Percentiles rank a stretch among this genome's conserved stretches.
Conservation (phyloP, 2,888 invertebrate species). For the Aphrophora alni region DNA sequence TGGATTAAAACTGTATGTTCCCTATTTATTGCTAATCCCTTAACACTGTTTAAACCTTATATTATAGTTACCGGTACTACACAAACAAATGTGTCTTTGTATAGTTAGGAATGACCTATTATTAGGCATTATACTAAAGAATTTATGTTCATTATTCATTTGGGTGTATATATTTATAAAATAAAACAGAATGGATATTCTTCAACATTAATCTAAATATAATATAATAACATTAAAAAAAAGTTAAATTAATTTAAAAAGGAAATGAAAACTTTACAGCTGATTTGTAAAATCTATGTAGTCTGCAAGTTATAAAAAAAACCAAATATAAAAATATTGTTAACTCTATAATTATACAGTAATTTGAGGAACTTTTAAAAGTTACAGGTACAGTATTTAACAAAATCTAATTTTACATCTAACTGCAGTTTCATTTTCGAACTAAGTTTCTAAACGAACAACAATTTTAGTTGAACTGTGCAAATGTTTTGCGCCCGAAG, state of each 20-base stretch:
- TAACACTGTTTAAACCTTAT: too few species aligned
- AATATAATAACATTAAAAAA: background rate
- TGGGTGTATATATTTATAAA: background rate
- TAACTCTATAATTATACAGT: slow-evolving; percentile 35
- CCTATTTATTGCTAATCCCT: too few species aligned
- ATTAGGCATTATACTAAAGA: too few species aligned
- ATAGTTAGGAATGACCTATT: too few species aligned
- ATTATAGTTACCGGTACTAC: too few species aligned
- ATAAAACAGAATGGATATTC: background rate
- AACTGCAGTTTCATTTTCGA: slow-evolving; percentile 23
- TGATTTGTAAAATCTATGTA: background rate
- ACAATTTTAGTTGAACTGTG: slow-evolving; percentile 19
- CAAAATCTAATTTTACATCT: slow-evolving; percentile 33
- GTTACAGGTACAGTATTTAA: slow-evolving; percentile 36
- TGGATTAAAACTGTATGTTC: too few species aligned
- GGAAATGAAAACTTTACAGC: background rate
- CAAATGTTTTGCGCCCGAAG: slow-evolving; percentile 28
- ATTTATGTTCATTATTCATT: too few species aligned
- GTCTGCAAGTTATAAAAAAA: slow-evolving; percentile 27
- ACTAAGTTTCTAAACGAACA: background rate
- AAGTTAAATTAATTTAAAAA: background rate
- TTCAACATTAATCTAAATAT: background rate
- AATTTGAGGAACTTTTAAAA: slow-evolving; percentile 31
- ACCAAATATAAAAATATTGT: slow-evolving; percentile 38
- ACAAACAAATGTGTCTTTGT: too few species aligned